phyloP scores from a whole-genome alignment of 2,888 invertebrate species.

The Amorpha juglandis region DNA sequence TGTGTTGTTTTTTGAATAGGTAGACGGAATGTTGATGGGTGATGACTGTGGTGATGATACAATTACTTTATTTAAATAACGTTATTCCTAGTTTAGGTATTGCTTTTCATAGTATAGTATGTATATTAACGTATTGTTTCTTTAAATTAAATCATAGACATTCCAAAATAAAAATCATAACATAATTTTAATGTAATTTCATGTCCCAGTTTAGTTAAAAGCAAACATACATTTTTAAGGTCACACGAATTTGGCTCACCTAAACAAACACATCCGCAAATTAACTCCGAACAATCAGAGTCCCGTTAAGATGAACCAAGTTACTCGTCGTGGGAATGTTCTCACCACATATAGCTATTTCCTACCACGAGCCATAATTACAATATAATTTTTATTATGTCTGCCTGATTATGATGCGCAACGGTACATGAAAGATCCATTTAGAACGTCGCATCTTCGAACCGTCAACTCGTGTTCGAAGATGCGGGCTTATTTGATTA shows the following conservation, averaged over 20 bases:
- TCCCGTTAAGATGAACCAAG: slow-evolving; percentile 44
- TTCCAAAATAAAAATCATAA: background rate
- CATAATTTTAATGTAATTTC: background rate
- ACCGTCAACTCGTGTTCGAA: slow-evolving; percentile 20
- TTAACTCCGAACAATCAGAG: slow-evolving; percentile 27
- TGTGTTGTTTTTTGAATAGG: too few species aligned
- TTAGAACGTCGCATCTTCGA: slow-evolving; percentile 20
- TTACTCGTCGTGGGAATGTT: slow-evolving; percentile 51
- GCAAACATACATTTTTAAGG: slow-evolving; percentile 20
- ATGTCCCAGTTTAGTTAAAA: slow-evolving; percentile 1
- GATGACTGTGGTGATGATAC: too few species aligned
- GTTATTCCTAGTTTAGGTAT: too few species aligned
- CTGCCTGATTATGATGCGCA: slow-evolving; percentile 35
- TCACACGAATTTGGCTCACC: slow-evolving; percentile 16
- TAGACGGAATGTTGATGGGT: too few species aligned
- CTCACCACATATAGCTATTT: slow-evolving; percentile 43
- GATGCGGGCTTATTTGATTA: slow-evolving; percentile 26
- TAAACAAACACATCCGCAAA: slow-evolving; percentile 25
- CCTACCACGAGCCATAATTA: slow-evolving; percentile 43
- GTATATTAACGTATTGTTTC: too few species aligned
- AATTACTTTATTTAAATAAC: too few species aligned
- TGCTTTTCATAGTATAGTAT: too few species aligned
- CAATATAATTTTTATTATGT: slow-evolving; percentile 39
- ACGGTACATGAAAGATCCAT: slow-evolving; percentile 37
- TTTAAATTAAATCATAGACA: too few species aligned